phyloP scores from a whole-genome alignment of 2,888 invertebrate genomes.

The Nebria salina region DNA sequence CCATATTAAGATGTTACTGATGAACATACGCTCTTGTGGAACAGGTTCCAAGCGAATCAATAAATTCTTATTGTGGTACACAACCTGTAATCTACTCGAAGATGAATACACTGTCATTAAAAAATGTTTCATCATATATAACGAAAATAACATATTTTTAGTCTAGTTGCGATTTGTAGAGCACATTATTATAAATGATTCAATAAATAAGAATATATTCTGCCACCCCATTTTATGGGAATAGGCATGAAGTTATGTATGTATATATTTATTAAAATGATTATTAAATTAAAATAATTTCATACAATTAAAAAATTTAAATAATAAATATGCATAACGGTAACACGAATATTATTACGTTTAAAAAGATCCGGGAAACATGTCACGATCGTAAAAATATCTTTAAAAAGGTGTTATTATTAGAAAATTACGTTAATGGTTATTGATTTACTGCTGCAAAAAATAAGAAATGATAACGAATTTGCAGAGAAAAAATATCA shows the following conservation, averaged over 20 bases:
- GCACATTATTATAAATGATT: too few species aligned
- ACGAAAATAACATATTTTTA: too few species aligned
- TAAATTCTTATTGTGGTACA: constrained; percentile 55
- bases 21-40: not conserved
- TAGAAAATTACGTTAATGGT: constrained; percentile 31
- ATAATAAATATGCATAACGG: not conserved
- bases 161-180: too few species aligned
- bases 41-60: not conserved
- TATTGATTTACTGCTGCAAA: constrained; percentile 27
- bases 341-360: constrained; percentile 50
- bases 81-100: constrained; percentile 56
- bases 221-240: too few species aligned
- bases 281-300: not conserved
- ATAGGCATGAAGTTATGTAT: not conserved
- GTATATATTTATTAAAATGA: not conserved
- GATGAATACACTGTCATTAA: constrained; percentile 47
- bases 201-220: too few species aligned
- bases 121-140: not conserved
- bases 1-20: constrained; percentile 20
- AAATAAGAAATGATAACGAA: constrained; percentile 23
- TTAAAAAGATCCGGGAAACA: constrained; percentile 14
- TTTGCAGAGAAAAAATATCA: constrained; percentile 15
- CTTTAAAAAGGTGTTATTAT: constrained; percentile 32
- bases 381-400: constrained; percentile 2
- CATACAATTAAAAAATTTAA: not conserved